Percentiles rank a stretch among this genome's conserved stretches.
Evolutionary conservation across 1,140 invertebrate species (phyloP).

Genomic region (Cotesia typhae): DNA sequence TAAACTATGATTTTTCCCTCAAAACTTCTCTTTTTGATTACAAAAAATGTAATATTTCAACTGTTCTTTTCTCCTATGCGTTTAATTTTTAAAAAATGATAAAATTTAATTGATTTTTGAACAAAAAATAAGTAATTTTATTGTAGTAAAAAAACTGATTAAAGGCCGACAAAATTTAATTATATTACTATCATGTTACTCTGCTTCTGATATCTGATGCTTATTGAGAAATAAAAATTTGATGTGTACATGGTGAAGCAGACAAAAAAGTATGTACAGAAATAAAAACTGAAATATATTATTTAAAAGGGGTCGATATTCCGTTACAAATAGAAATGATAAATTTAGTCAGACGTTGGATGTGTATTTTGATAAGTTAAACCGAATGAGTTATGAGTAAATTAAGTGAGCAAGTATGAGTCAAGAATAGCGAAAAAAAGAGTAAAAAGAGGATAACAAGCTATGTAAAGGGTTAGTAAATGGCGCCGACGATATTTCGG

Average conservation of each 20-base stretch:
- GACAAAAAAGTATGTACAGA: not conserved
- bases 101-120: no score
- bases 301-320: not conserved
- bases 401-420: constrained; percentile 14
- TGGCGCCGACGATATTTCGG: constrained; percentile 36
- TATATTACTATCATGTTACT: no score
- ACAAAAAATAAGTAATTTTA: no score
- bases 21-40: no score
- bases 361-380: constrained; percentile 9
- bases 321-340: constrained; percentile 15
- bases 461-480: constrained; percentile 33
- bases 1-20: no score
- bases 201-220: no score
- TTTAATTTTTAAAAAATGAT: no score
- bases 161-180: no score
- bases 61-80: no score
- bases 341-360: not conserved
- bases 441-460: not conserved
- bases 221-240: no score
- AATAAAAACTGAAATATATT: not conserved
- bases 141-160: no score
- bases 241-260: not conserved
- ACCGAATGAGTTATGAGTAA: constrained; percentile 16
- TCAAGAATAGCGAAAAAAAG: not conserved
- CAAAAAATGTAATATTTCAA: no score